phyloP scores from a whole-genome alignment of 2,888 invertebrate genomes.

The Panzeria rudis region DNA sequence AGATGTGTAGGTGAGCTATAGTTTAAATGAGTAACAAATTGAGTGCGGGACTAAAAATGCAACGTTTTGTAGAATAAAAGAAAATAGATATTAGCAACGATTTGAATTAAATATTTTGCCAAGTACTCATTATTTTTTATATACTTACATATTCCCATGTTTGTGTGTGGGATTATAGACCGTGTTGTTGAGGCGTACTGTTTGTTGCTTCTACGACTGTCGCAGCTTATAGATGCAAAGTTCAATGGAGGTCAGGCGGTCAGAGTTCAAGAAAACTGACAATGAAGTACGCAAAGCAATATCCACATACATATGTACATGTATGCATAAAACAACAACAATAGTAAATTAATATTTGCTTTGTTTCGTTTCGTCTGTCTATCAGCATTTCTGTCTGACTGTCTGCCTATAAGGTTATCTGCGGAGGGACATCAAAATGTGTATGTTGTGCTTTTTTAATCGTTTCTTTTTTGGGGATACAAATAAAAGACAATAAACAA shows the following conservation, averaged over 20 bases:
- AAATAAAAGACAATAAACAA: slow-evolving; percentile 3
- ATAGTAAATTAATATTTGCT: slow-evolving; percentile 26
- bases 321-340: slow-evolving; percentile 31
- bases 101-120: slow-evolving; percentile 51
- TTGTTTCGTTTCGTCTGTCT: slow-evolving; percentile 15
- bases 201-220: slow-evolving; percentile 28
- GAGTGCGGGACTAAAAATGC: slow-evolving; percentile 53
- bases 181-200: slow-evolving; percentile 26
- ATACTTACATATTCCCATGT: neutral
- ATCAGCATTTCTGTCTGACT: neutral
- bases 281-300: slow-evolving; percentile 76
- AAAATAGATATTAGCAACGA: slow-evolving; percentile 50
- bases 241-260: slow-evolving; percentile 82
- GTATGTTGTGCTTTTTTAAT: slow-evolving; percentile 2
- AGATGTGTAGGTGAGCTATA: slow-evolving; percentile 13
- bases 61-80: slow-evolving; percentile 28
- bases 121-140: slow-evolving; percentile 8
- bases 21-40: neutral
- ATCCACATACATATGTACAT: slow-evolving; percentile 37
- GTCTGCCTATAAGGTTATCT: neutral
- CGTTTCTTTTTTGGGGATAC: neutral
- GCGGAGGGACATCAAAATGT: neutral
- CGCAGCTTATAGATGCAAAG: slow-evolving; percentile 47
- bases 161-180: slow-evolving; percentile 35
- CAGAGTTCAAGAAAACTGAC: slow-evolving; percentile 83